A percentile compares a stretch with the other conserved stretches of the same genome.
Conservation (phyloP, 2,113 vertebrate species). For the Charina bottae region DNA sequence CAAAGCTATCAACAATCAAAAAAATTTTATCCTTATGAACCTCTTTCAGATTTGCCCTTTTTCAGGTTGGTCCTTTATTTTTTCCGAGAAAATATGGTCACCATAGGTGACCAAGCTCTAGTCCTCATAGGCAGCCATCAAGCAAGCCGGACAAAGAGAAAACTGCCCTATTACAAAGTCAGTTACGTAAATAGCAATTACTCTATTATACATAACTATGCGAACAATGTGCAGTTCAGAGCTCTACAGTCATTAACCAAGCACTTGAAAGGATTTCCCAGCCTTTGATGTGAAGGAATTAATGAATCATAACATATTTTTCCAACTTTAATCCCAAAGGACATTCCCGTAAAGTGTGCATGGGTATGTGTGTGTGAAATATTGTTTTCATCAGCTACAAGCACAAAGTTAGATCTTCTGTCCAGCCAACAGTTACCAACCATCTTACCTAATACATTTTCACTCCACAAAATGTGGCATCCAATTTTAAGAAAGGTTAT, state of each 20-base stretch:
- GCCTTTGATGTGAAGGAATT: constrained; percentile 14
- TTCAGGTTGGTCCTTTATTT: no score
- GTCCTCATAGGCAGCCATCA: neutral
- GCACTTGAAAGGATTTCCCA: neutral
- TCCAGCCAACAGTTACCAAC: no score
- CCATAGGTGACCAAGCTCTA: neutral
- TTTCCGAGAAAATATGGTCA: neutral
- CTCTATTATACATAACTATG: constrained; percentile 8
- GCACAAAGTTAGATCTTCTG: neutral
- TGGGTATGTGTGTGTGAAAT: neutral
- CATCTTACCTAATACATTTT: no score
- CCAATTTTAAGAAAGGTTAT: neutral
- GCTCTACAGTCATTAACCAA: neutral
- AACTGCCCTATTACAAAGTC: neutral
- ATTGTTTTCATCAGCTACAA: no score
- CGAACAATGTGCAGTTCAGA: neutral
- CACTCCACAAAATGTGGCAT: neutral
- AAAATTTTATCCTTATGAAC: no score
- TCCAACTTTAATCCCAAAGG: neutral
- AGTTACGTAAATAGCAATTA: constrained; percentile 35
- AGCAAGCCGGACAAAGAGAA: neutral
- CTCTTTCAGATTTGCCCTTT: no score
- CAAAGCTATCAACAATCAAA: no score
- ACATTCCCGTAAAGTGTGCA: neutral
- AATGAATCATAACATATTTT: neutral